These are phyloP conservation scores for Recurvirostra avosetta DNA, from an alignment of 2,113 vertebrate genomes.

Conservation along the genomic window DNA sequence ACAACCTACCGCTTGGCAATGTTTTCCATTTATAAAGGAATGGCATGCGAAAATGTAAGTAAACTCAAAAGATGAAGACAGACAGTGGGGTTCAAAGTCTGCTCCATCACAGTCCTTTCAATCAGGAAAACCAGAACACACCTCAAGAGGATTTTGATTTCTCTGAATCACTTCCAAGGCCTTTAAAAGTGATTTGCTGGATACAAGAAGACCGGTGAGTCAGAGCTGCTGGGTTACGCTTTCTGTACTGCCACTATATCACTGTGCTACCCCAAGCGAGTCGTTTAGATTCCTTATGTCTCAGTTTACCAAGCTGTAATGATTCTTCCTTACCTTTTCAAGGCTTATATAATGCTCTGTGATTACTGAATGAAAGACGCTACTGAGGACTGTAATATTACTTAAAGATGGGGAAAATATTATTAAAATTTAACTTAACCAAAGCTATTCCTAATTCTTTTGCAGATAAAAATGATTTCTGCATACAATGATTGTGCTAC, in stretches of 20 bases:
- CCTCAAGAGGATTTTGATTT: not conserved
- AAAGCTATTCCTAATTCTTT: not conserved
- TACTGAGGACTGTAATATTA: not conserved
- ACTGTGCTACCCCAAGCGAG: not conserved
- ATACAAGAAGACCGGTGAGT: not conserved
- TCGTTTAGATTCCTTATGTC: not conserved
- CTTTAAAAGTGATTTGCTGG: conserved; percentile 11
- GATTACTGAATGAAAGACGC: not conserved
- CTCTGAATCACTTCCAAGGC: not conserved
- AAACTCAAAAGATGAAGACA: not conserved
- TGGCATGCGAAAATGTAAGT: not conserved
- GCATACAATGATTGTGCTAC: not conserved
- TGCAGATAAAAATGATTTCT: not conserved
- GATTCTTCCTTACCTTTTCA: not conserved
- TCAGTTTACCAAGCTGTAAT: not conserved
- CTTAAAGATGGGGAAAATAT: not conserved
- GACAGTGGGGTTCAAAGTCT: not conserved
- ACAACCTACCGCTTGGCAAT: not conserved
- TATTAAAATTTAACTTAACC: not conserved
- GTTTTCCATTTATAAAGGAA: not conserved
- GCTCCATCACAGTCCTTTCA: not conserved
- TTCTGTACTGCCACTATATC: not conserved
- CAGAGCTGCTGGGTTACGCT: not conserved
- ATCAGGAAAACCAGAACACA: not conserved
- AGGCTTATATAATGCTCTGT: not conserved